A percentile compares a stretch with the other conserved stretches of the same genome.
Evolutionary conservation across 2,888 invertebrate species (phyloP).

Genomic region (Pilophorus perplexus): DNA sequence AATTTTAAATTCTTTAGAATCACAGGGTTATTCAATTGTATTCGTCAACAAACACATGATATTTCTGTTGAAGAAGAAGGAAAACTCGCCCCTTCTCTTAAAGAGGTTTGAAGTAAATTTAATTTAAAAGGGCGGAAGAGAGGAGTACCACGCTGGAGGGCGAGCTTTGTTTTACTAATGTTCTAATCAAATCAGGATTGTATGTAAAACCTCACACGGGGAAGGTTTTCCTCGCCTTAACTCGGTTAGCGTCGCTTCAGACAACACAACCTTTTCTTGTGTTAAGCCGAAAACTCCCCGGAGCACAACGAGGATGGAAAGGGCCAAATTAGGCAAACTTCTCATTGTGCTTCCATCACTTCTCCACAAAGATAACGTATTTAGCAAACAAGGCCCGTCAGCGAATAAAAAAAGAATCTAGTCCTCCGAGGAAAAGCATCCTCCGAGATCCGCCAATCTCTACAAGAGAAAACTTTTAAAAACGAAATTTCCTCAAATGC

Average conservation of each 20-base stretch:
- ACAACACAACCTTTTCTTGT: constrained; percentile 25
- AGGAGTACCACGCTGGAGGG: neutral
- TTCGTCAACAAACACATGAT: too few species aligned
- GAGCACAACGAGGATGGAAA: neutral
- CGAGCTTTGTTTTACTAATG: constrained; percentile 40
- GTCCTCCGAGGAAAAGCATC: too few species aligned
- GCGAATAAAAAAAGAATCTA: too few species aligned
- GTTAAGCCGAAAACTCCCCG: neutral
- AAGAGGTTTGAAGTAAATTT: constrained; percentile 28
- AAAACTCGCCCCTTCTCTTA: constrained; percentile 14
- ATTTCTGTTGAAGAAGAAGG: too few species aligned
- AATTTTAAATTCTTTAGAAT: too few species aligned
- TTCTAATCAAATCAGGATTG: constrained; percentile 36
- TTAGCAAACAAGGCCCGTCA: too few species aligned
- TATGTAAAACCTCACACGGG: constrained; percentile 41
- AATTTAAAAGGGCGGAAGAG: constrained; percentile 12
- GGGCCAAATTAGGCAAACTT: neutral
- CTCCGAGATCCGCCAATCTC: too few species aligned
- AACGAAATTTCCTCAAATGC: too few species aligned
- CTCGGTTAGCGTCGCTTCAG: constrained; percentile 17
- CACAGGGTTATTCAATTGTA: too few species aligned
- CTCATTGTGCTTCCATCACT: too few species aligned
- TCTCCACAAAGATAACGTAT: too few species aligned
- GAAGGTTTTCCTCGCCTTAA: constrained; percentile 13
- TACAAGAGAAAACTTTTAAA: too few species aligned